Base-by-base conservation (phyloP, 2,888 invertebrate genomes). In the Idaea straminata region DNA sequence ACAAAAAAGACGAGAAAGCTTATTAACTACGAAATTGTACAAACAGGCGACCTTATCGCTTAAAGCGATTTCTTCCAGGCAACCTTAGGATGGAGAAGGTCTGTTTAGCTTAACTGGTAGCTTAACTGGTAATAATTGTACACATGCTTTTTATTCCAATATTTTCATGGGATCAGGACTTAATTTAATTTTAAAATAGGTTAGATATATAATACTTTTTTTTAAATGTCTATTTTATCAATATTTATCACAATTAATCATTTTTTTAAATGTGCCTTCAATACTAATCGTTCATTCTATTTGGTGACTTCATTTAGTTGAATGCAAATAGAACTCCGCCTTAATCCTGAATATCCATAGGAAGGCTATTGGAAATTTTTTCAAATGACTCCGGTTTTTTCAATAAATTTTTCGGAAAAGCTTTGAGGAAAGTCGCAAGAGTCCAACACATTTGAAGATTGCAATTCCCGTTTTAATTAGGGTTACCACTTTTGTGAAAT, bases 401-500 rank as follows among this genome's bases (percentile, higher is more conserved):
- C 76, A 76, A 77, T 76, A 80, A 82, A 81, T 77, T 73, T 47
- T 72, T 75, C 72, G 68, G 77, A 75, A 80, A 83, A 80, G 81
- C 77, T 77, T 74, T 75, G 75, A 68, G 73, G 78, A 47, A 47
- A 78, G 78, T 79, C 76, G 77, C 77, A 74, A 79, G 77, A 80
- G 65, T 66, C 77, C 77, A 77, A 81, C 83, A 85, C 85, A 87
- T 88, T 85, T 83, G 75, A 77, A 82, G 82, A 88, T 87, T 87
- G 87, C 84, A 80, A 76, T 81, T 75, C 72, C 75, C 73, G 74
- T 76, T 76, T 66, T 68, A 64, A 57, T n/a, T 74, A 88, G 83
- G 86, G 86, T 69, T 13, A 47, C 47, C 47, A 47, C 47, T 47
- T 47, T n/a, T n/a, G n/a, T 47, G 47, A 47, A 7, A 6, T n/a